phyloP scores from a whole-genome alignment of 2,797 vertebrate genomes.

The Tadarida brasiliensis region DNA sequence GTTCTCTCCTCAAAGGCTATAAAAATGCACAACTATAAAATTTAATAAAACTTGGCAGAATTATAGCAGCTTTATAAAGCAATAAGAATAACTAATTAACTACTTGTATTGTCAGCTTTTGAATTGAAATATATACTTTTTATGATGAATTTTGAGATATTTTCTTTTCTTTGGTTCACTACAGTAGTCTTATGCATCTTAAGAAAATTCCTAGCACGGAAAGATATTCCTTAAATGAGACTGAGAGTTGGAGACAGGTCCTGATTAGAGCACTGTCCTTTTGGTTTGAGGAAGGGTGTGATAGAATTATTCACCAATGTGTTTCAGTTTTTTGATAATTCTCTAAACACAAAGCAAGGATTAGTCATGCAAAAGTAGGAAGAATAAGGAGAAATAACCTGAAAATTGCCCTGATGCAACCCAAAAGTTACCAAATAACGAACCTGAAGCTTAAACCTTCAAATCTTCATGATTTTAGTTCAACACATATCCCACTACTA shows the following conservation, averaged over 20 bases:
- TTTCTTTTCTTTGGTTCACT: slow-evolving; percentile 19
- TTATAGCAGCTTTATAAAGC: neutral
- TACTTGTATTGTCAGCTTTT: neutral
- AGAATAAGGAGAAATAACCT: neutral
- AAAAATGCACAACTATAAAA: neutral
- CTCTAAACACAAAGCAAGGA: neutral
- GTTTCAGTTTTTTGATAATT: neutral
- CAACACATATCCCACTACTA: neutral
- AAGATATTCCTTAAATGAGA: neutral
- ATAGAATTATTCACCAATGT: neutral
- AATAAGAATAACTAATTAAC: neutral
- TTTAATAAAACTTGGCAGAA: slow-evolving; percentile 36
- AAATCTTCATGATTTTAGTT: neutral
- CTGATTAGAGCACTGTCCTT: neutral
- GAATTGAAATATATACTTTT: neutral
- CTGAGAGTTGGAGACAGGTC: neutral
- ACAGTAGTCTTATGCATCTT: neutral
- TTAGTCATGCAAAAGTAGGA: neutral
- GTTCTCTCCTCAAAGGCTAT: neutral
- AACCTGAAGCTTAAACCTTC: neutral
- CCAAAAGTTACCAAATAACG: neutral
- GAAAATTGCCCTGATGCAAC: neutral
- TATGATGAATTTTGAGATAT: neutral
- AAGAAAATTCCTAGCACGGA: neutral
- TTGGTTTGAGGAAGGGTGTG: neutral